A percentile compares a stretch with the other conserved stretches of the same genome.
phyloP scores from a whole-genome alignment of 2,797 vertebrate genomes.

The Myiotriccus ornatus region DNA sequence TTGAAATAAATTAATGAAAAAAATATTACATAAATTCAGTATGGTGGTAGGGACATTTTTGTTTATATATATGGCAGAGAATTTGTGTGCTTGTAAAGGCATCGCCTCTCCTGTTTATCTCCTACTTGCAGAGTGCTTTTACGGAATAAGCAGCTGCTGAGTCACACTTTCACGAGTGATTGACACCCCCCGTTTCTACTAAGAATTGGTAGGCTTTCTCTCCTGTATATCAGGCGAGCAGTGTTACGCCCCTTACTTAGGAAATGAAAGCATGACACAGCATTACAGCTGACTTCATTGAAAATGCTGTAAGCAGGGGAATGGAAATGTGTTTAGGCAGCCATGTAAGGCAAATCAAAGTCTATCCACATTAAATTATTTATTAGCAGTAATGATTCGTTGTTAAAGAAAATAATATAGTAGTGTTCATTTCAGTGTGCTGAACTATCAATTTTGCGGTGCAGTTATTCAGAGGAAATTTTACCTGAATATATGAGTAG shows the following conservation, averaged over 20 bases:
- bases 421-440: background rate
- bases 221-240: background rate
- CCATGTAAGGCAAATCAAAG: background rate
- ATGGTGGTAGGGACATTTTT: background rate
- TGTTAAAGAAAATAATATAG: background rate
- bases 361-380: background rate
- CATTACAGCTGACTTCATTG: background rate
- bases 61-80: background rate
- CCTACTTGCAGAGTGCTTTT: background rate
- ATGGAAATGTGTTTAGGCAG: background rate
- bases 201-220: background rate
- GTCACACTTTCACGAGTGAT: constrained; percentile 16
- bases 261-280: constrained; percentile 49
- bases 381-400: background rate
- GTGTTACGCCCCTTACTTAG: background rate
- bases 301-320: background rate
- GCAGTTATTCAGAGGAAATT: background rate
- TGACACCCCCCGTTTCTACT: background rate
- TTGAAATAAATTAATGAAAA: background rate
- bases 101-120: background rate
- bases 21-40: background rate
- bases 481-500: background rate
- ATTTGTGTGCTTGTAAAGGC: background rate
- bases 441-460: background rate
- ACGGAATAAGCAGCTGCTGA: constrained; percentile 12